A percentile compares a stretch with the other conserved stretches of the same genome.
Evolutionary conservation across 1,140 invertebrate species (phyloP).

Genomic region (Hypothenemus hampei): DNA sequence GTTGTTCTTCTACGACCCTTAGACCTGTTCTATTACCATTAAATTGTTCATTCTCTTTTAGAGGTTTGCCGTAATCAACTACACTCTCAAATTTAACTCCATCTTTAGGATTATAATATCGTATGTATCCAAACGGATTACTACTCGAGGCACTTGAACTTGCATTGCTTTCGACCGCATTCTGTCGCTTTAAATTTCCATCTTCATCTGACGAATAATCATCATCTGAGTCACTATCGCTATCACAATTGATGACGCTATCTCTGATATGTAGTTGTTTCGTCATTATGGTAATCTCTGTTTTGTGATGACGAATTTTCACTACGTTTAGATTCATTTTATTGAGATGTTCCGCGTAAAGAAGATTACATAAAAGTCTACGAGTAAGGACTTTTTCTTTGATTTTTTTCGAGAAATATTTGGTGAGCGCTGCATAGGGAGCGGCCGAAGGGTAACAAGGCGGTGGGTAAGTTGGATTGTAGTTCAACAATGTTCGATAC

Average conservation of each 20-base stretch:
- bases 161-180: slow-evolving; percentile 51
- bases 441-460: slow-evolving; percentile 59
- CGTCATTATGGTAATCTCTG: slow-evolving; percentile 51
- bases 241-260: slow-evolving; percentile 51
- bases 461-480: slow-evolving; percentile 56
- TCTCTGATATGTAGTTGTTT: slow-evolving; percentile 49
- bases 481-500: slow-evolving; percentile 48
- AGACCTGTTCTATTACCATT: slow-evolving; percentile 5
- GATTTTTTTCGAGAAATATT: slow-evolving; percentile 67
- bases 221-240: slow-evolving; percentile 45
- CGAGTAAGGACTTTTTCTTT: slow-evolving; percentile 64
- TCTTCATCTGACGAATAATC: slow-evolving; percentile 43
- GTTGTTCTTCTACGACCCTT: slow-evolving; percentile 27
- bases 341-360: slow-evolving; percentile 59
- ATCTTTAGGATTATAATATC: slow-evolving; percentile 53
- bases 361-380: slow-evolving; percentile 65
- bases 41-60: too few relatives aligned
- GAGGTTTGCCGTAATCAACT: slow-evolving; percentile 45
- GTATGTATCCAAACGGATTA: slow-evolving; percentile 59
- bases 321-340: slow-evolving; percentile 50
- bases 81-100: slow-evolving; percentile 46
- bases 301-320: slow-evolving; percentile 52
- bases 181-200: slow-evolving; percentile 49
- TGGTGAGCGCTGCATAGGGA: slow-evolving; percentile 66
- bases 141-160: slow-evolving; percentile 44